These are phyloP conservation scores for Athalia rosae DNA, from an alignment of 2,888 invertebrate genomes.

Conservation along the genomic window DNA sequence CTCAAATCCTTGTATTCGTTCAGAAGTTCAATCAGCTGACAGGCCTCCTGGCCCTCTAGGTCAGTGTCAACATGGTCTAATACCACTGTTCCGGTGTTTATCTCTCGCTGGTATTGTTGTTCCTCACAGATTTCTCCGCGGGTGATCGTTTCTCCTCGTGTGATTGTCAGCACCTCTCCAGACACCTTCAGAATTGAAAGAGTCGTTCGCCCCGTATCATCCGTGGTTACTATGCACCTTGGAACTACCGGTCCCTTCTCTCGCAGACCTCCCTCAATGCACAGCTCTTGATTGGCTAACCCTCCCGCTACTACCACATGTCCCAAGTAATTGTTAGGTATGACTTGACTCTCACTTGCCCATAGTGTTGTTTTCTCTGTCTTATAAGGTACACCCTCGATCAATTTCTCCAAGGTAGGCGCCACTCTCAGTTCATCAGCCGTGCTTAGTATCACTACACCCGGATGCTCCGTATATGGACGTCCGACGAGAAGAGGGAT, in stretches of 20 bases:
- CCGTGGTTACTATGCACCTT: constrained; percentile 49
- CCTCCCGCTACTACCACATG: constrained; percentile 46
- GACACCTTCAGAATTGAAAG: constrained; percentile 48
- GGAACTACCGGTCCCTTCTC: constrained; percentile 50
- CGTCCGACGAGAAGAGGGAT: constrained; percentile 56
- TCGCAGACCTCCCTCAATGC: constrained; percentile 50
- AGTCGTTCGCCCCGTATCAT: constrained; percentile 46
- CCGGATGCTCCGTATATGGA: constrained; percentile 54
- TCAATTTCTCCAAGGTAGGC: constrained; percentile 43
- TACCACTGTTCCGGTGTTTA: constrained; percentile 12
- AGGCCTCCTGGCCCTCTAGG: constrained; percentile 29
- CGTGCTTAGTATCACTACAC: constrained; percentile 51
- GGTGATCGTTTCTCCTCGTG: not conserved
- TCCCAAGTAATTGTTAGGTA: constrained; percentile 50
- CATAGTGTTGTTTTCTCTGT: constrained; percentile 33
- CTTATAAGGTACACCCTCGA: constrained; percentile 38
- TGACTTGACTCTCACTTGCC: constrained; percentile 38
- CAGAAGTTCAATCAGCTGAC: constrained; percentile 33
- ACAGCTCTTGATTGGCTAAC: constrained; percentile 44
- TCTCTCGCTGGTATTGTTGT: not conserved
- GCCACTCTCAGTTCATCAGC: constrained; percentile 48
- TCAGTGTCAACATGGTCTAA: constrained; percentile 45
- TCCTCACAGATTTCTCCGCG: constrained; percentile 41
- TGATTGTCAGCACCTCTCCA: not conserved
- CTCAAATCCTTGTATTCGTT: constrained; percentile 43